Base-by-base conservation (phyloP, 2,797 vertebrate species). In the Silurus lanzhouensis region DNA sequence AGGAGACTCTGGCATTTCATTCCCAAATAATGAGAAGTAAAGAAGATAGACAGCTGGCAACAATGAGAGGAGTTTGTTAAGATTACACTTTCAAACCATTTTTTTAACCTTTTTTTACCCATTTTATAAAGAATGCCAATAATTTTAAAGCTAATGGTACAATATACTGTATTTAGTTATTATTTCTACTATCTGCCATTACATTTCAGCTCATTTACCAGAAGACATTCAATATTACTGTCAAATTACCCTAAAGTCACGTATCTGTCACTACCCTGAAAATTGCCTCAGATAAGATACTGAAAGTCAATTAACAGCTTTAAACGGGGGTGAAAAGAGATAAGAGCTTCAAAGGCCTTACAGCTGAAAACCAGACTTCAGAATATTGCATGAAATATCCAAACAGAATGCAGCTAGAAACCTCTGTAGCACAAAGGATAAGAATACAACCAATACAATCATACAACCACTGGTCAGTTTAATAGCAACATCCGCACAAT, bases 241-340 rank as follows among this genome's bases (percentile, higher is more conserved):
- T 27, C 44, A 74, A 25, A 67, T 85, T 87, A 70, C 67, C 80
- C 70, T 61, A 3, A 77, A 89, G 76, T 84, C 83, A 83, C 77
- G 85, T 76, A 83, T 82, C 57, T 68, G 83, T 75, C 76, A 85
- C 83, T 87, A 71, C 84, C 79, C 86, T 88, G 84, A 80, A 86
- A 89, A 87, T 85, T 87, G 81, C 67, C 67, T 83, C 60, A 83
- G 72, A 87, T 87, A 85, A 86, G 81, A 74, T 67, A 88, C 20
- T 63, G 70, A 87, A 88, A 87, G 84, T 87, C 88, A 88, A 88
- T 89, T 90, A 90, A 88, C 74, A 71, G 86, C 48, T 86, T 75
- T 85, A 87, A 88, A 78, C 61, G 52, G 57, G 57, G 58, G 83
- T 78, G 88, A 85, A 84, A 86, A 71, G 6, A 84, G 77, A 88